Conservation (phyloP, 1,140 invertebrate species). For the Caenorhabditis tropicalis region DNA sequence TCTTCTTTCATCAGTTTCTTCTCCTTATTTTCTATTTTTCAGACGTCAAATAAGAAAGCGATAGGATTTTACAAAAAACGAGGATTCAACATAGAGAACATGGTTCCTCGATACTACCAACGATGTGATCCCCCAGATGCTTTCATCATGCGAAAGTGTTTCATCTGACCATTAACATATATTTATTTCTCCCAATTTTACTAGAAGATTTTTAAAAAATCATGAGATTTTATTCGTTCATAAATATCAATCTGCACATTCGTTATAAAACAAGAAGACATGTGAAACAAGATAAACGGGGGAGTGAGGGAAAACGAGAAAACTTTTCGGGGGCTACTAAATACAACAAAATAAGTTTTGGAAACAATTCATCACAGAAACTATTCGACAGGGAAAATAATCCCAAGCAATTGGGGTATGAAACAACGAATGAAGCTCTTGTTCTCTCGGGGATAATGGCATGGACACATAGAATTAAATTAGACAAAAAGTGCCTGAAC, state of each 20-base stretch:
- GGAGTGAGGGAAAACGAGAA: background rate
- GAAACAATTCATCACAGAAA: constrained; percentile 21
- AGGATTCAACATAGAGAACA: background rate
- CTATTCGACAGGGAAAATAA: constrained; percentile 14
- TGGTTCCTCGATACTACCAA: background rate
- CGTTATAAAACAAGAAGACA: constrained; percentile 15
- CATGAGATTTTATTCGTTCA: background rate
- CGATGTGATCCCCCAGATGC: constrained; percentile 17
- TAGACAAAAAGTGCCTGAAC: background rate
- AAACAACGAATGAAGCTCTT: background rate
- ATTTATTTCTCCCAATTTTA: background rate
- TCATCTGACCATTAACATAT: background rate
- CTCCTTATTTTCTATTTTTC: background rate
- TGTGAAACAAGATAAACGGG: background rate
- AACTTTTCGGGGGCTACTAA: background rate
- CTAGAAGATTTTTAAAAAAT: background rate
- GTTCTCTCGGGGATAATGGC: background rate
- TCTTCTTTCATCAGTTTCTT: background rate
- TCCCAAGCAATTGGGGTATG: background rate
- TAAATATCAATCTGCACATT: constrained; percentile 6
- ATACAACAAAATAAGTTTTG: constrained; percentile 13
- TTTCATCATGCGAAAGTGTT: background rate
- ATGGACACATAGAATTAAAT: constrained; percentile 16
- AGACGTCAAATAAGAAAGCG: constrained; percentile 11
- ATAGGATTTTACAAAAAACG: constrained; percentile 7